Conservation (phyloP, 2,888 invertebrate genomes). For the Amorpha juglandis region DNA sequence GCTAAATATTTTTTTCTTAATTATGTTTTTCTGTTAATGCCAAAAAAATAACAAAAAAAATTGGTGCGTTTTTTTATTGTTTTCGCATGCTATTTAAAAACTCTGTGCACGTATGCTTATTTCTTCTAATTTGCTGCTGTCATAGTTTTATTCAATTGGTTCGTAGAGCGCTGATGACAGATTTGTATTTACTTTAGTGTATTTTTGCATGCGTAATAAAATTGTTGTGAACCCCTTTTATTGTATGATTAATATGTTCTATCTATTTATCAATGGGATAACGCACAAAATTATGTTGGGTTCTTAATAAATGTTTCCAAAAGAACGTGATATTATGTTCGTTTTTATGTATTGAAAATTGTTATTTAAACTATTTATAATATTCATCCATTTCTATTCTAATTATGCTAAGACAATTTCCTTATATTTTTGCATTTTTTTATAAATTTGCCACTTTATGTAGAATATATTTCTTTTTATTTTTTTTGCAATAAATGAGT, state of each 20-base stretch:
- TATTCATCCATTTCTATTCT: too few species aligned
- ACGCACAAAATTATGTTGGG: too few species aligned
- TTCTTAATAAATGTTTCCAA: too few species aligned
- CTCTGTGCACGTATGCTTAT: not conserved
- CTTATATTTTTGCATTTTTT: not conserved
- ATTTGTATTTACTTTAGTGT: constrained; percentile 33
- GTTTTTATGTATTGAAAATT: too few species aligned
- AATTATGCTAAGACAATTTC: not conserved
- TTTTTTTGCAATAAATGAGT: not conserved
- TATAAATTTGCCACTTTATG: too few species aligned
- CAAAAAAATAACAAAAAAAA: not conserved
- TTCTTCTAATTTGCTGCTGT: constrained; percentile 38
- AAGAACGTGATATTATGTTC: too few species aligned
- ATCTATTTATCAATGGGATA: too few species aligned
- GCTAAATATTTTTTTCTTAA: not conserved
- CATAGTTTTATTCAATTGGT: constrained; percentile 37
- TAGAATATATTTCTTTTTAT: not conserved
- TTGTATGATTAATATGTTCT: too few species aligned
- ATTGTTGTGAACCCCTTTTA: too few species aligned
- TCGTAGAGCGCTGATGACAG: constrained; percentile 42
- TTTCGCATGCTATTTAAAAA: not conserved
- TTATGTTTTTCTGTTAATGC: not conserved
- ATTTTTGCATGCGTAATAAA: not conserved
- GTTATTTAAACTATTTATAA: too few species aligned
- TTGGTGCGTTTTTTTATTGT: not conserved